phyloP scores from a whole-genome alignment of 1,140 invertebrate species.

The Drosophila pachea region DNA sequence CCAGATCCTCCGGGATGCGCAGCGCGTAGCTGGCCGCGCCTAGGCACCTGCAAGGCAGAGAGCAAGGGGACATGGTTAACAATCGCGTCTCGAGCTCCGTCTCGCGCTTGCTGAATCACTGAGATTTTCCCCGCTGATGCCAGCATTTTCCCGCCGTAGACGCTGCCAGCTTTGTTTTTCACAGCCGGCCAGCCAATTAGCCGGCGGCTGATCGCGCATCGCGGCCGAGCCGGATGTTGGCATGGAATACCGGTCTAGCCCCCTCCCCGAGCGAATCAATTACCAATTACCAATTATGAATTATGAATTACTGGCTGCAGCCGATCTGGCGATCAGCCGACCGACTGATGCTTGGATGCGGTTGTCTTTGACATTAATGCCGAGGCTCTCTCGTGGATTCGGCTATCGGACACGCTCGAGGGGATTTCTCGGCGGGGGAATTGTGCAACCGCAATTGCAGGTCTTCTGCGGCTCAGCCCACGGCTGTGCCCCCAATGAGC shows the following conservation, averaged over 20 bases:
- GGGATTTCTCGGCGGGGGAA: conserved; percentile 37
- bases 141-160: conserved; percentile 24
- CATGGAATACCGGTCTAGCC: conserved; percentile 12
- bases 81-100: too few relatives aligned
- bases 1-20: conserved; percentile 72
- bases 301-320: conserved; percentile 22
- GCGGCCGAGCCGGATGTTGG: conserved; percentile 53
- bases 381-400: conserved; percentile 31
- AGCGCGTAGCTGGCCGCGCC: conserved; percentile 50
- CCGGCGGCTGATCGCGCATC: conserved; percentile 39
- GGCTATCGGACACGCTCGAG: conserved; percentile 46
- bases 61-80: background rate
- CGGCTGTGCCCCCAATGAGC: conserved; percentile 61
- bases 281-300: conserved; percentile 64
- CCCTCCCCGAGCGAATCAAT: conserved; percentile 64
- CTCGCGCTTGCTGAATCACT: too few relatives aligned
- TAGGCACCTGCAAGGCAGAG: conserved; percentile 54
- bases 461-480: conserved; percentile 41
- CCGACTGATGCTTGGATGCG: conserved; percentile 20
- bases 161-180: conserved; percentile 57
- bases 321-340: background rate
- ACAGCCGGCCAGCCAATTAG: conserved; percentile 53
- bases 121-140: conserved; percentile 13
- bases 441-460: conserved; percentile 60
- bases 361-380: conserved; percentile 67